Evolutionary conservation across 2,888 invertebrate genomes (phyloP).

Genomic region (Trissolcus brochymenae): DNA sequence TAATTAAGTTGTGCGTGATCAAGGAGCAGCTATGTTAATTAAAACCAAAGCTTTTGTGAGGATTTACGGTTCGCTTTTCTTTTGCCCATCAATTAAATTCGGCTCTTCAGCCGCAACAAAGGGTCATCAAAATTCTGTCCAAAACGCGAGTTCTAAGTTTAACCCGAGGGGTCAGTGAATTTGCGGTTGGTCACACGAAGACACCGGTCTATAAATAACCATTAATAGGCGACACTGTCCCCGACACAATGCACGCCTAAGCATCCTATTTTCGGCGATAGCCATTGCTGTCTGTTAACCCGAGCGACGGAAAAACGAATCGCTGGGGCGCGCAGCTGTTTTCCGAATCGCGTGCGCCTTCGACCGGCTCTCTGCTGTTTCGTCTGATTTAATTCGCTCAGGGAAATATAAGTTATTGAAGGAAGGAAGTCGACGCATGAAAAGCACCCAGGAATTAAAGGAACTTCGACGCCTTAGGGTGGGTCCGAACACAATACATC

Average conservation of each 20-base stretch:
- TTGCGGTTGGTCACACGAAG: slow-evolving; percentile 5
- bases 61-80: slow-evolving; percentile 31
- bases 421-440: background rate
- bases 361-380: slow-evolving; percentile 28
- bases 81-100: slow-evolving; percentile 45
- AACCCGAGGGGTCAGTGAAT: slow-evolving; percentile 4
- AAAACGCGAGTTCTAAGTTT: slow-evolving; percentile 36
- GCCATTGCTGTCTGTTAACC: slow-evolving; percentile 67
- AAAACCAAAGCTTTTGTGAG: slow-evolving; percentile 33
- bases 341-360: slow-evolving; percentile 20
- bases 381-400: slow-evolving; percentile 45
- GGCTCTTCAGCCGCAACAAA: slow-evolving; percentile 37
- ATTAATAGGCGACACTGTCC: slow-evolving; percentile 40
- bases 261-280: slow-evolving; percentile 75
- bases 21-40: slow-evolving; percentile 42
- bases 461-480: background rate
- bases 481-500: no score
- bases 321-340: slow-evolving; percentile 59
- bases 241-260: slow-evolving; percentile 61
- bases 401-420: slow-evolving; percentile 39
- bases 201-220: slow-evolving; percentile 44
- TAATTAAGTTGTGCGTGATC: slow-evolving; percentile 14
- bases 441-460: slow-evolving; percentile 6
- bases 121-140: slow-evolving; percentile 3
- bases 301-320: slow-evolving; percentile 65